Evolutionary conservation across 2,888 invertebrate species (phyloP).

Genomic region (Galerucella pusilla): DNA sequence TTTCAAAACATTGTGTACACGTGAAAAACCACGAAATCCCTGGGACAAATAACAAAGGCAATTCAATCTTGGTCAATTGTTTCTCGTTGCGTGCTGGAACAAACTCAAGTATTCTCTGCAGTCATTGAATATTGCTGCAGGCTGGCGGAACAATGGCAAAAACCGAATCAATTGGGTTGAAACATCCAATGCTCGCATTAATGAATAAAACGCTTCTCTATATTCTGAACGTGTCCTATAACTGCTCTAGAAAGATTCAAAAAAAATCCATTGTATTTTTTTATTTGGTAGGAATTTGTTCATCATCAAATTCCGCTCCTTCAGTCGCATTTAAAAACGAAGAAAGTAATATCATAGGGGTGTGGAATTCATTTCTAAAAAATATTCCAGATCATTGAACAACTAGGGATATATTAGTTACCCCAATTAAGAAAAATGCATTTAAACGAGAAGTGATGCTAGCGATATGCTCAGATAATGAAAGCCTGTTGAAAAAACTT

Average conservation of each 20-base stretch:
- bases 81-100: conserved; percentile 40
- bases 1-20: conserved; percentile 16
- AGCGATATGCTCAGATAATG: no score
- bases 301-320: neutral
- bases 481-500: no score
- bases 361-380: no score
- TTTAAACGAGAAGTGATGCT: no score
- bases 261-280: neutral
- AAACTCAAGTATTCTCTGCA: conserved; percentile 28
- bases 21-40: conserved; percentile 23
- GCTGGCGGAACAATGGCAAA: conserved; percentile 24
- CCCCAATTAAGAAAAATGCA: no score
- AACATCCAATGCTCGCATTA: conserved; percentile 32
- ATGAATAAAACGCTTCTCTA: conserved; percentile 27
- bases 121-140: conserved; percentile 28
- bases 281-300: neutral
- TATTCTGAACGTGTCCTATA: conserved; percentile 17
- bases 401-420: no score
- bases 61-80: conserved; percentile 40
- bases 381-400: no score
- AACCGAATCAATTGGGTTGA: conserved; percentile 32
- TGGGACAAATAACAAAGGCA: conserved; percentile 29
- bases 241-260: neutral
- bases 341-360: neutral
- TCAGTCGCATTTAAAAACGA: neutral